Base-by-base conservation (phyloP, 2,797 vertebrate species). In the Propithecus perrieri region DNA sequence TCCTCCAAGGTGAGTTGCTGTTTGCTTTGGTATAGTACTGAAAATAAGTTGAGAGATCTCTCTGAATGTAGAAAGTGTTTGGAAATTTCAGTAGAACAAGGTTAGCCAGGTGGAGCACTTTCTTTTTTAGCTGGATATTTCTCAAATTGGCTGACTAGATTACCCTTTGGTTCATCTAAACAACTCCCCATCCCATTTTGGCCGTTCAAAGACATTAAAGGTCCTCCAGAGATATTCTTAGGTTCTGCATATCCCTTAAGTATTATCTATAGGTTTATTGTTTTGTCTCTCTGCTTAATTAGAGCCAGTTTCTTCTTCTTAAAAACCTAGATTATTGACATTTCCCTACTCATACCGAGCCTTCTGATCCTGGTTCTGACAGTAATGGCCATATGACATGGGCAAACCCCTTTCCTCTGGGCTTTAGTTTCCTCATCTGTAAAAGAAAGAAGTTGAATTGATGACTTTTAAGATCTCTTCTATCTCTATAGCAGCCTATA, bases 1-100 rank as follows among this genome's bases (percentile, higher is more conserved):
- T 87, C 99, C 99, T 97, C 99, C 99, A 98, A 99, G 99, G 99
- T 99, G 98, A 92, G 98, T 98, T 89, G 46, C 1, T 61, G 95
- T 93, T 26, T 63, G 89, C 93, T 97, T 18, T 91, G 15, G 92
- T 71, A 67, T 0, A 85, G n/a, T 50, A 15, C 48, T 50, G 17
- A 85, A 57, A 69, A 28, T 79, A n/a, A 69, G 33, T 46, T 1
- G 9, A 13, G 63, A 2, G 5, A 28, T 15, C 50, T 71, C 30
- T 85, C n/a, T 20, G 33, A 72, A 20, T 41, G 20, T 22, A 89
- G n/a, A 15, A 72, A 55, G n/a, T 41, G n/a, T 57, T 80, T n/a
- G 59, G 26, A 53, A 95, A 67, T n/a, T 59, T 65, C 30, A 13
- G 18, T 53, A 53, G 20, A 90, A 35, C 28, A 84, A 59, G 1